A percentile compares a stretch with the other conserved stretches of the same genome.
Evolutionary conservation across 2,113 vertebrate genomes (phyloP).

Genomic region (Grammomys dolichurus): DNA sequence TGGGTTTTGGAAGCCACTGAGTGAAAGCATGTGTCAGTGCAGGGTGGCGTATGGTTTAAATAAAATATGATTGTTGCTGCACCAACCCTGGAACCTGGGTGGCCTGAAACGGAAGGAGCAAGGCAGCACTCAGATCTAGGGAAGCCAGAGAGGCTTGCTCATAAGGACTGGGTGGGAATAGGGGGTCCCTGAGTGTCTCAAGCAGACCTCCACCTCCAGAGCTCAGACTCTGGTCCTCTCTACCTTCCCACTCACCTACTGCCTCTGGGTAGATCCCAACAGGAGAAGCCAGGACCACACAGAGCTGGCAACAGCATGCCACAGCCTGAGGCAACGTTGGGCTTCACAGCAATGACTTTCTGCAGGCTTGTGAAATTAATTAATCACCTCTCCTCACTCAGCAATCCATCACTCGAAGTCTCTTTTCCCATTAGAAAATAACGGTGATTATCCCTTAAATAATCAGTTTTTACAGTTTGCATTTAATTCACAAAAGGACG

Average conservation of each 20-base stretch:
- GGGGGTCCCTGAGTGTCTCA: not conserved
- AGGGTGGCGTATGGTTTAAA: not conserved
- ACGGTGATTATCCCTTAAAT: conserved; percentile 64
- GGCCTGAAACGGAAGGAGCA: not conserved
- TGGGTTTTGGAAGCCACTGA: not conserved
- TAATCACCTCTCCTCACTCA: conserved; percentile 1
- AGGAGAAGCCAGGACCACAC: not conserved
- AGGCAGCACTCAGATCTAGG: not conserved
- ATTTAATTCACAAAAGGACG: conserved; percentile 34
- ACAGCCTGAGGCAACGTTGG: not conserved
- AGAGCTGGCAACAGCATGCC: not conserved
- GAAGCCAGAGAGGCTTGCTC: not conserved
- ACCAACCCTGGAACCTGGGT: not conserved
- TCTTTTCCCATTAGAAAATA: conserved; percentile 68
- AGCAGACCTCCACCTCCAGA: not conserved
- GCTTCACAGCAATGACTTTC: not conserved
- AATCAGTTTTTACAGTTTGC: conserved; percentile 64
- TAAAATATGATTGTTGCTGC: not conserved
- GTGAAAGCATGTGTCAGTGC: fast-evolving
- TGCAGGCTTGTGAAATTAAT: not conserved
- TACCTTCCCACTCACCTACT: not conserved
- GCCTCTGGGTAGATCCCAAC: not conserved
- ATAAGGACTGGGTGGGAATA: not conserved
- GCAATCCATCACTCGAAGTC: conserved; percentile 39
- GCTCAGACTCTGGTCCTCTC: not conserved